Evolutionary conservation across 2,113 vertebrate species (phyloP).

Genomic region (Hemibagrus wyckioides): DNA sequence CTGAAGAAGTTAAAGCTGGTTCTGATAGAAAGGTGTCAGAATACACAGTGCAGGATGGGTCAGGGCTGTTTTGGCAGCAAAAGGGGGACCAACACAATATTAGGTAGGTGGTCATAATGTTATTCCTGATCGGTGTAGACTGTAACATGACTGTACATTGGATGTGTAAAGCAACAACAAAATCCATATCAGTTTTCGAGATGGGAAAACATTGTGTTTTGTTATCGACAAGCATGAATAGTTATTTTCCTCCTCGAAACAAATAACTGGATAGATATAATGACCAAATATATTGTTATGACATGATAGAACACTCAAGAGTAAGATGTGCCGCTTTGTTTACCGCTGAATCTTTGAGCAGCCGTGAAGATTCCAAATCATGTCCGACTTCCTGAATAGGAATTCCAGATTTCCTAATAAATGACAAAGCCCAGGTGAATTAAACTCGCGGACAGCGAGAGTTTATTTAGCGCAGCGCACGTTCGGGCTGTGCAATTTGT

Average conservation of each 20-base stretch:
- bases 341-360: not conserved
- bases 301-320: no score
- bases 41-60: no score
- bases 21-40: no score
- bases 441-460: not conserved
- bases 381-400: not conserved
- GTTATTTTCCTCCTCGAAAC: not conserved
- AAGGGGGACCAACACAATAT: no score
- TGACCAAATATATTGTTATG: not conserved
- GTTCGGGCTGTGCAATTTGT: not conserved
- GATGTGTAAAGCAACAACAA: no score
- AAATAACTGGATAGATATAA: not conserved
- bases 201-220: not conserved
- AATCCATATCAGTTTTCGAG: no score
- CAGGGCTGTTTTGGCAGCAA: no score
- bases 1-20: no score
- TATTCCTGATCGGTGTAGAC: not conserved
- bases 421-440: not conserved
- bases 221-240: not conserved
- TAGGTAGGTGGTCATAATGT: no score
- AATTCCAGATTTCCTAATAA: not conserved
- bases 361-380: not conserved
- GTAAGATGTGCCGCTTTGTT: no score
- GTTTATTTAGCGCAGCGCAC: not conserved
- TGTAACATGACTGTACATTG: not conserved